These are phyloP conservation scores for Myotis lucifugus DNA, from an alignment of 2,113 vertebrate species.

Conservation along the genomic window DNA sequence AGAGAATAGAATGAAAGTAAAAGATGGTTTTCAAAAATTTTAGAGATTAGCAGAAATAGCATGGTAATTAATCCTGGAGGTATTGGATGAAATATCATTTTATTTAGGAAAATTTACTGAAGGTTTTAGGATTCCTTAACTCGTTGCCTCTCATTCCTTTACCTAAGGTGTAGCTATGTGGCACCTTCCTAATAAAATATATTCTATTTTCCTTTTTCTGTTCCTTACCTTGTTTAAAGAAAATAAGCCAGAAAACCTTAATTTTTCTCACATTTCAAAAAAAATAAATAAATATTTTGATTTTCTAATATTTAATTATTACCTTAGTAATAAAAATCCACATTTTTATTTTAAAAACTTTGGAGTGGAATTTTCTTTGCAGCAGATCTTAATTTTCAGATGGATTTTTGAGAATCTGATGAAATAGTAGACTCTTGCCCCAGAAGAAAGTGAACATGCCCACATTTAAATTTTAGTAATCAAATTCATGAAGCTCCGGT, in stretches of 20 bases:
- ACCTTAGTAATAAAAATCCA: background rate
- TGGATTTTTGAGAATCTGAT: background rate
- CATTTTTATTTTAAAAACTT: conserved; percentile 18
- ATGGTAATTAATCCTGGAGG: background rate
- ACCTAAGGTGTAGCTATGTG: background rate
- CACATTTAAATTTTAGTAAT: conserved; percentile 9
- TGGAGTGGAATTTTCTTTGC: background rate
- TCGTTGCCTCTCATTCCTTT: background rate
- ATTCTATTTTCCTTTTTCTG: background rate
- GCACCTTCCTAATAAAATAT: background rate
- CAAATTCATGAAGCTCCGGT: background rate
- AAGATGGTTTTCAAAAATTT: background rate
- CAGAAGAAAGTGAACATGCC: background rate
- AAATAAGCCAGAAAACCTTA: background rate
- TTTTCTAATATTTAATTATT: background rate
- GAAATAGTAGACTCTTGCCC: background rate
- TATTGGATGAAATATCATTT: background rate
- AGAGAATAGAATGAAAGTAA: background rate
- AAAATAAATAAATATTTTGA: background rate
- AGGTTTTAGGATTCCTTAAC: background rate
- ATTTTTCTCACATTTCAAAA: background rate
- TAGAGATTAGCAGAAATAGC: background rate
- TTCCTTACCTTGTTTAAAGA: background rate
- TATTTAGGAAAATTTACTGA: background rate
- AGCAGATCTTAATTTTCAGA: conserved; percentile 19